Evolutionary conservation across 92 coral and sea anemone species (phyloP), one percentile per base, ranked within the genome.

Genomic region (Phymanthus crucifer): DNA sequence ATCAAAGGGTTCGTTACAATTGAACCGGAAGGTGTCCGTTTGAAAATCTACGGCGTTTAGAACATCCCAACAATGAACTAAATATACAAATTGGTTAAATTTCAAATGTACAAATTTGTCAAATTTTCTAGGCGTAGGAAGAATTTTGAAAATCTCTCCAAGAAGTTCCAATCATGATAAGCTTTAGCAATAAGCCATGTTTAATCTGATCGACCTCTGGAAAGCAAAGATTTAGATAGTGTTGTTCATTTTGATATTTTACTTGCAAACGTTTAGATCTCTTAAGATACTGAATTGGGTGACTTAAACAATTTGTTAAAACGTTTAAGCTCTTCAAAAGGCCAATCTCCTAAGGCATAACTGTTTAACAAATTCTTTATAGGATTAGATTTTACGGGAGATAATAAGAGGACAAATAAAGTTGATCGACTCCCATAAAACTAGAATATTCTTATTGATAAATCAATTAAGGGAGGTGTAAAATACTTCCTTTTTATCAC

Each of bases 11-110:
- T 17, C 24, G 37, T 31, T 61, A 61, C 36, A 61, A 77, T 29
- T 24, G 72, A 77, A 12, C 70, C 80, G 80, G 71, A 76, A 77
- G 81, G 72, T 64, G 34, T 37, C 12, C 23, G 0, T 47, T 12
- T 48, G 45, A 8, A 61, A 61, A 27, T 61, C 68, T 4, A 29
- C 29, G 34, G 68, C 36, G 34, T 27, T 61, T 61, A 61, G 6
- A 61, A 61, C 34, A 61, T 61, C 4, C 68, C 14, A 61, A 27
- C 68, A 61, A 61, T 61, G 32, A 61, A 61, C 23, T 54, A 54
- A 54, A 54, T 54, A 54, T 26, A 61, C 68, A 61, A 24, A 11
- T 43, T 61, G 26, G 32, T 61, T 11, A 9, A n/a, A n/a, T n/a
- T n/a, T n/a, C n/a, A n/a, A n/a, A n/a, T n/a, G n/a, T n/a, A n/a